A percentile compares a stretch with the other conserved stretches of the same genome.
Conservation (phyloP, 2,888 invertebrate species). For the Lochmaea crataegi region DNA sequence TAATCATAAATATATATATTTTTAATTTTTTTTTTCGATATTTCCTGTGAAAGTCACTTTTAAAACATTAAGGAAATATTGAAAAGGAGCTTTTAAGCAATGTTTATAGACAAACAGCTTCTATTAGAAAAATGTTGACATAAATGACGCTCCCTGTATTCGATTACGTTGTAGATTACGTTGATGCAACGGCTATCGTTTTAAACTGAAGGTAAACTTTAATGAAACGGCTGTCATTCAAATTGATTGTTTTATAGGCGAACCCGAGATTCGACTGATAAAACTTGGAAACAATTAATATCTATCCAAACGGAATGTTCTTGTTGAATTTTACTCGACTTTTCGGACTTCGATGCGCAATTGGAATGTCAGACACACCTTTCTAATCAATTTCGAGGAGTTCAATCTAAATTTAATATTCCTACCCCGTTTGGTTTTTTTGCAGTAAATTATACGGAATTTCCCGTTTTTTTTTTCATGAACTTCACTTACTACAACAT, state of each 20-base stretch:
- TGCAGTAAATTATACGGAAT: not conserved
- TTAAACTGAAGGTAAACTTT: constrained; percentile 37
- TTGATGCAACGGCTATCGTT: constrained; percentile 38
- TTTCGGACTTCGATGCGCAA: constrained; percentile 30
- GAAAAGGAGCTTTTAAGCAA: not conserved
- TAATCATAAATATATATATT: too few relatives aligned
- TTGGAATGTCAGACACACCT: constrained; percentile 44
- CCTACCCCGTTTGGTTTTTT: not conserved
- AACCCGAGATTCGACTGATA: constrained; percentile 45
- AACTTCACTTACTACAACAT: too few relatives aligned
- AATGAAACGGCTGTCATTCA: constrained; percentile 46
- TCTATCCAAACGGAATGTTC: constrained; percentile 48
- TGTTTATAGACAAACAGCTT: too few relatives aligned
- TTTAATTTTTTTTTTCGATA: too few relatives aligned
- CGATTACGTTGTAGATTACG: constrained; percentile 36
- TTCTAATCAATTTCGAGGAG: constrained; percentile 23
- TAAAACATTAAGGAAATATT: too few relatives aligned
- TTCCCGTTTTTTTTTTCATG: not conserved
- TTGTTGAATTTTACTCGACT: constrained; percentile 35
- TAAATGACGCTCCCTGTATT: constrained; percentile 18
- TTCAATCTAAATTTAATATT: not conserved
- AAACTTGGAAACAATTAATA: constrained; percentile 55
- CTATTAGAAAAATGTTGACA: not conserved
- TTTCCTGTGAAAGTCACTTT: too few relatives aligned
- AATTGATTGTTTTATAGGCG: constrained; percentile 54